A percentile compares a stretch with the other conserved stretches of the same genome.
Evolutionary conservation across 2,113 vertebrate genomes (phyloP).

Genomic region (Andinoacara biseriatus): DNA sequence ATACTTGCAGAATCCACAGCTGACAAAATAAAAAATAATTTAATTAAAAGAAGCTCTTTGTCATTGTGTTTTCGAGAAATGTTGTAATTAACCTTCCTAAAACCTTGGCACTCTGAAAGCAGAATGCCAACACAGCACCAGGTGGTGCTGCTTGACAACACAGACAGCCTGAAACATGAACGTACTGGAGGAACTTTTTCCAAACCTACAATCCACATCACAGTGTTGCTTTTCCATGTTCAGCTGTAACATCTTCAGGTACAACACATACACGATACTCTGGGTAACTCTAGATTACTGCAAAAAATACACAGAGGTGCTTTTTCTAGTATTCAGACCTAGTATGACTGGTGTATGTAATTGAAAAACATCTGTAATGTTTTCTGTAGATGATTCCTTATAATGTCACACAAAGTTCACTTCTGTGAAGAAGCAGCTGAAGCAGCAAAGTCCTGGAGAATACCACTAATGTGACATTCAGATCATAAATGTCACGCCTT

Average conservation of each 20-base stretch:
- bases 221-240: neutral
- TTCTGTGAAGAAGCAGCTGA: neutral
- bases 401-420: neutral
- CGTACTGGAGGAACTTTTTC: neutral
- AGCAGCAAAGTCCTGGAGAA: neutral
- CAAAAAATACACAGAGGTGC: neutral
- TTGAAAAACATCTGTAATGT: too few relatives aligned
- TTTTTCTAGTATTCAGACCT: neutral
- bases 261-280: neutral
- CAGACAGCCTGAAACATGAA: neutral
- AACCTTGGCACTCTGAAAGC: neutral
- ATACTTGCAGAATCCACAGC: neutral
- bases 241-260: neutral
- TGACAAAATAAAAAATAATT: neutral
- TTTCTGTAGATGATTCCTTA: neutral
- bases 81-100: neutral
- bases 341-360: neutral
- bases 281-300: neutral
- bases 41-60: neutral
- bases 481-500: neutral
- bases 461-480: neutral
- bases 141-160: slow-evolving; percentile 14
- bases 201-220: neutral
- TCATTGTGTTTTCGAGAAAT: neutral
- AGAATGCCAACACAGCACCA: slow-evolving; percentile 8